Conservation (phyloP, 2,888 invertebrate genomes). For the Stenurella melanura region DNA sequence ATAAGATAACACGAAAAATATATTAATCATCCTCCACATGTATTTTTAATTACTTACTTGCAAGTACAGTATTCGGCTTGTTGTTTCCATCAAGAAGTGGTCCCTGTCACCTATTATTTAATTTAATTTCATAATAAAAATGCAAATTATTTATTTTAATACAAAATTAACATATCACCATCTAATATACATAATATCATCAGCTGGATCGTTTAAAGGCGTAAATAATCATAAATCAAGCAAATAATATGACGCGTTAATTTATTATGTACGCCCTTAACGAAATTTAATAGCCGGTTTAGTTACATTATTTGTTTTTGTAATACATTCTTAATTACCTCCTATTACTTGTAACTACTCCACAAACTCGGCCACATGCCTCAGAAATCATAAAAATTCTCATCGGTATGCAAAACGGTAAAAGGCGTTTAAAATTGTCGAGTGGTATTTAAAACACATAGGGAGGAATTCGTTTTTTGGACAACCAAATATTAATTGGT, state of each 20-base stretch:
- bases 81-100: conserved; percentile 23
- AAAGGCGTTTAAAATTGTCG: conserved; percentile 4
- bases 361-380: conserved; percentile 19
- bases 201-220: conserved; percentile 58
- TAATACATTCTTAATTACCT: conserved; percentile 31
- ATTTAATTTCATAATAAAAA: conserved; percentile 51
- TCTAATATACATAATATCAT: conserved; percentile 49
- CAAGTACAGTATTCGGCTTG: not conserved
- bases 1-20: conserved; percentile 22
- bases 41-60: conserved; percentile 32
- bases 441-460: not conserved
- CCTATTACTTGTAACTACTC: conserved; percentile 16
- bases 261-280: conserved; percentile 54
- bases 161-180: conserved; percentile 50
- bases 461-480: too few relatives aligned
- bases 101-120: conserved; percentile 32
- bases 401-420: conserved; percentile 21
- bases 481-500: too few relatives aligned
- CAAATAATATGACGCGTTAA: conserved; percentile 55
- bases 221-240: conserved; percentile 63
- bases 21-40: conserved; percentile 21
- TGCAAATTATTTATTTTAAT: conserved; percentile 45
- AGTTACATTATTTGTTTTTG: conserved; percentile 48
- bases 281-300: conserved; percentile 44
- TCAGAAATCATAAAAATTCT: conserved; percentile 26